Evolutionary conservation across 92 coral and sea anemone species (phyloP), one percentile per base, ranked within the genome.

Genomic region (Heteractis magnifica): DNA sequence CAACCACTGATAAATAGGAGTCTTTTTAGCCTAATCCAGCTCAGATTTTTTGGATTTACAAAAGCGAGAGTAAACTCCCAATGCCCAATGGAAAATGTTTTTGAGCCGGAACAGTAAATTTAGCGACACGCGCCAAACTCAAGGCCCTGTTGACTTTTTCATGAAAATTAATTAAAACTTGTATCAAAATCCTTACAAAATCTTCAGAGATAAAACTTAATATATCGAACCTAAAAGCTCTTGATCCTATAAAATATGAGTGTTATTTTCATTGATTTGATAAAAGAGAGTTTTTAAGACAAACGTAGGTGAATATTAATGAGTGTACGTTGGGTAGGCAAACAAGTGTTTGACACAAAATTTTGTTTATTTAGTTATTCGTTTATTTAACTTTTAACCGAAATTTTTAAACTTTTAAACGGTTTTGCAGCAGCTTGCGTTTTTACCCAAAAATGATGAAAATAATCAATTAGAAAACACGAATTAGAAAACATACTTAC

Each of bases 111-210:
- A 55, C 75, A 8, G 56, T 21, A 62, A 34, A 62, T 71, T 60
- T 11, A 68, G 3, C 16, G 77, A 65, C 91, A 88, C 88, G 88
- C 88, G 86, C 84, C 88, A 49, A n/a, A 3, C 15, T 5, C 9
- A 18, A 20, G 15, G 81, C 44, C 53, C 18, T 62, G 56, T 83
- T 88, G 84, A 77, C 77, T 79, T 88, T 88, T 80, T 49, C 53
- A 64, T 44, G 64, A 64, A 64, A 18, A 15, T 56, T 49, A 3
- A 55, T 48, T 18, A 16, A 80, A 44, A 44, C 6, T 9, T 34
- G 59, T 13, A 19, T 62, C 70, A 9, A 62, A 62, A 18, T 8
- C 18, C 20, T 62, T 62, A 62, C 34, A 23, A 81, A 5, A 19
- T 50, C 2, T 26, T 15, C 20, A 68, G 65, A 51, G 55, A 68